phyloP scores from a whole-genome alignment of 2,888 invertebrate genomes.

The Microctonus aethiopoides region DNA sequence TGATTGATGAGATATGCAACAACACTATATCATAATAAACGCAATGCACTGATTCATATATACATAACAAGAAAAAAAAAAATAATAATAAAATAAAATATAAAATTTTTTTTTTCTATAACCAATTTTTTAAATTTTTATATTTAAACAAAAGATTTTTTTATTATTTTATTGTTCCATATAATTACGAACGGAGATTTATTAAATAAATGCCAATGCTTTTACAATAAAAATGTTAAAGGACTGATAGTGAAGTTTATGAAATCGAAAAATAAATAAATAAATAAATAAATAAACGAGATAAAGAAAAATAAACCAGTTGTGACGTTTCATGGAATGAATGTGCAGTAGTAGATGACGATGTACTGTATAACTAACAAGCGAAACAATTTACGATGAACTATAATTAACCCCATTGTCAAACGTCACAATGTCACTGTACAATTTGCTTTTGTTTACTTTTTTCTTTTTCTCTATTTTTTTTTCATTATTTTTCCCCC shows the following conservation, averaged over 20 bases:
- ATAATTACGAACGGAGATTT: no score
- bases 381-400: neutral
- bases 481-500: no score
- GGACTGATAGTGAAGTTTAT: neutral
- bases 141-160: no score
- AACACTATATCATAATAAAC: neutral
- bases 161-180: no score
- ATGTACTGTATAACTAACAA: neutral
- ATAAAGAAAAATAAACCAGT: neutral
- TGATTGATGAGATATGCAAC: conserved; percentile 13
- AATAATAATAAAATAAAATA: no score
- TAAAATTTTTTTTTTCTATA: neutral
- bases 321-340: neutral
- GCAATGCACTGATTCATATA: neutral
- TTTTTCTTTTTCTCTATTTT: neutral
- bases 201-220: neutral
- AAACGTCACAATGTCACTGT: neutral
- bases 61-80: neutral
- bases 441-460: neutral
- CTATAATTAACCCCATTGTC: neutral
- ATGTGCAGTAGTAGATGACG: neutral
- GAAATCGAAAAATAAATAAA: neutral
- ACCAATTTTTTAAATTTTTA: no score
- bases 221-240: neutral
- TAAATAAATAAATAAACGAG: neutral